phyloP scores from a whole-genome alignment of 2,797 vertebrate species.

The Cyprinella venusta region DNA sequence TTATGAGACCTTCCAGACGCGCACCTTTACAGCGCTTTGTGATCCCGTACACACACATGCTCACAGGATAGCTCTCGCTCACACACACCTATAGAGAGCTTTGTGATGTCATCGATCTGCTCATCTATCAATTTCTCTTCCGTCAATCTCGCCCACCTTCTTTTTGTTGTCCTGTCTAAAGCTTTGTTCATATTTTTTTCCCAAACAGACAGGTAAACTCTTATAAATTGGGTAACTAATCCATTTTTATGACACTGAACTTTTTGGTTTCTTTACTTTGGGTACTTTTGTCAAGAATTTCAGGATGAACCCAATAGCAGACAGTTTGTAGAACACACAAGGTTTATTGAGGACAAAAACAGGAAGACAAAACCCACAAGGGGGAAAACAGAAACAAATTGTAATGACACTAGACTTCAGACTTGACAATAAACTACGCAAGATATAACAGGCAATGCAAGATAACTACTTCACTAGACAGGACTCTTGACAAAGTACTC shows the following conservation, averaged over 20 bases:
- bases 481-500: no score
- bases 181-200: neutral
- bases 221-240: neutral
- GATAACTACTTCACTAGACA: no score
- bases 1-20: constrained; percentile 46
- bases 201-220: neutral
- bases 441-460: no score
- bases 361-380: no score
- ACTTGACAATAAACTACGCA: no score
- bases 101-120: constrained; percentile 40
- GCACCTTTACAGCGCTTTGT: constrained; percentile 41
- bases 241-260: neutral
- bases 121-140: constrained; percentile 15
- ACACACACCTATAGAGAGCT: constrained; percentile 32
- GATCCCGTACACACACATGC: constrained; percentile 31
- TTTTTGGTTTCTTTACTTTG: neutral
- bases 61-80: neutral
- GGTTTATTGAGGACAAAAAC: no score
- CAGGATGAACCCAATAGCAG: no score
- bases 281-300: neutral
- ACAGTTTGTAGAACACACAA: no score
- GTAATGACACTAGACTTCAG: no score
- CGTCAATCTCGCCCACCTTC: constrained; percentile 20
- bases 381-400: no score
- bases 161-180: constrained; percentile 26